Conservation (phyloP, 2,113 vertebrate species). For the Xiphorhynchus elegans region DNA sequence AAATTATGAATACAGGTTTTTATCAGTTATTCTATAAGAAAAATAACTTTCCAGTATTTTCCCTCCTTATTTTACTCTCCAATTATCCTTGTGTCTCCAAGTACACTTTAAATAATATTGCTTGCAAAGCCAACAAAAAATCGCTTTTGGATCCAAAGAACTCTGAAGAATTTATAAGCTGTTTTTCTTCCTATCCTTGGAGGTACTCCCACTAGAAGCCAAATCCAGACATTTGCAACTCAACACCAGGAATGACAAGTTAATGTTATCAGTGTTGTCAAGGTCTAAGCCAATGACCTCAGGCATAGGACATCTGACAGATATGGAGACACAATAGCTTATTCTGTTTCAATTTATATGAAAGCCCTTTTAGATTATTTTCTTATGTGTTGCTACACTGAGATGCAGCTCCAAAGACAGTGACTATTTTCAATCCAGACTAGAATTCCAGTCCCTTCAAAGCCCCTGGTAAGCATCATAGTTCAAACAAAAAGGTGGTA, state of each 20-base stretch:
- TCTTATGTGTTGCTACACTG: not conserved
- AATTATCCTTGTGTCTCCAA: conserved; percentile 31
- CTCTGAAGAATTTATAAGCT: conserved; percentile 72
- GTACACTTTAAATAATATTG: conserved; percentile 60
- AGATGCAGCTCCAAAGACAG: not conserved
- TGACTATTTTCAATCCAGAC: not conserved
- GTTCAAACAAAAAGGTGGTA: not conserved
- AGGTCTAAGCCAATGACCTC: conserved; percentile 13
- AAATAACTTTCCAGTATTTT: not conserved
- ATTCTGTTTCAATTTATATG: not conserved
- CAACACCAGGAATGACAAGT: conserved; percentile 48
- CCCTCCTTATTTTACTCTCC: conserved; percentile 36
- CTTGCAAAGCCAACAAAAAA: conserved; percentile 47
- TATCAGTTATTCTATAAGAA: not conserved
- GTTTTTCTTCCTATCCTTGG: conserved; percentile 56
- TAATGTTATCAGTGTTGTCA: conserved; percentile 59
- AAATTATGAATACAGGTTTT: not conserved
- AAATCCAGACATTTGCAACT: conserved; percentile 67
- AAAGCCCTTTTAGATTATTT: not conserved
- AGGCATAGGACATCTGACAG: not conserved
- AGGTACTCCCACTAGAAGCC: conserved; percentile 48
- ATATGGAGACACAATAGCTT: not conserved
- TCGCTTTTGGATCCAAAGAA: conserved; percentile 54
- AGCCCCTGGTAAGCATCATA: not conserved
- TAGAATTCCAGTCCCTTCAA: not conserved